Evolutionary conservation across 2,888 invertebrate species (phyloP).

Genomic region (Leucophenga montana): DNA sequence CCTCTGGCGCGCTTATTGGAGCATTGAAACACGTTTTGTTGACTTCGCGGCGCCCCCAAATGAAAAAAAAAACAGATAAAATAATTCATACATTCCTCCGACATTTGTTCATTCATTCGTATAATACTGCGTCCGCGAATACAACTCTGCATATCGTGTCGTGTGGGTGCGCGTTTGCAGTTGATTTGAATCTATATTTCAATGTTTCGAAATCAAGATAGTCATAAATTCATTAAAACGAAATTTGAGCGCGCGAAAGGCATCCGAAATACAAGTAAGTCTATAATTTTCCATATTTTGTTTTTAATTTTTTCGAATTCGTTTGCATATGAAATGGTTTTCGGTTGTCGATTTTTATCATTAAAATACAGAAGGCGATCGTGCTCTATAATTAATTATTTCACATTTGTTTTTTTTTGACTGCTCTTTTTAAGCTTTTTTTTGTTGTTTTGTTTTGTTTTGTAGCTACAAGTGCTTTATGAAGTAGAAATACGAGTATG

Average conservation of each 20-base stretch:
- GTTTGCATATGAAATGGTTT: neutral
- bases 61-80: neutral
- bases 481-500: neutral
- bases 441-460: neutral
- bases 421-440: too few relatives aligned
- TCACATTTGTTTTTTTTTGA: too few relatives aligned
- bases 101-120: too few relatives aligned
- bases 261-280: constrained; percentile 36
- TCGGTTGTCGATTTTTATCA: neutral
- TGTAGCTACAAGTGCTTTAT: constrained; percentile 2
- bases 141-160: neutral
- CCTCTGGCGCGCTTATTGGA: neutral
- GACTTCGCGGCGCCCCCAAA: too few relatives aligned
- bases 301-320: neutral
- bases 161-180: constrained; percentile 1
- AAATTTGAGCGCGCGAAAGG: constrained; percentile 56
- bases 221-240: constrained; percentile 64
- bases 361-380: constrained; percentile 3
- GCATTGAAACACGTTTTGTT: too few relatives aligned
- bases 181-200: constrained; percentile 25
- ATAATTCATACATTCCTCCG: neutral
- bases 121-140: too few relatives aligned
- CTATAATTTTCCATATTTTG: constrained; percentile 4
- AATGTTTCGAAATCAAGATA: constrained; percentile 64
- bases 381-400: constrained; percentile 23